Percentiles rank a stretch among this genome's conserved stretches.
phyloP scores from a whole-genome alignment of 2,888 invertebrate genomes.

The Campaea margaritaria region DNA sequence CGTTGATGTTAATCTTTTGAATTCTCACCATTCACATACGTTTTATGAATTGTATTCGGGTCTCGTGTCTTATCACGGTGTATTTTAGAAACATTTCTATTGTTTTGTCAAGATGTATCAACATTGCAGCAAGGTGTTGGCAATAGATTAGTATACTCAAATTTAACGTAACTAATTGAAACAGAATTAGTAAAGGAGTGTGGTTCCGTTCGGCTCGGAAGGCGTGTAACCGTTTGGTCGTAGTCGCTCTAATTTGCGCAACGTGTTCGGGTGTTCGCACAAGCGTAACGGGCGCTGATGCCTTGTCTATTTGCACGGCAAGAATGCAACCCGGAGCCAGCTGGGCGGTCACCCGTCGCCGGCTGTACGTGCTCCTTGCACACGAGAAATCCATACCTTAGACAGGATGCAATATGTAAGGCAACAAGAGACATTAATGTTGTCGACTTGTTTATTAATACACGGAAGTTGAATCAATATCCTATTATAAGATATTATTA shows the following conservation, averaged over 20 bases:
- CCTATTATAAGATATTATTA: too few relatives aligned
- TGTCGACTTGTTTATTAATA: slow-evolving; percentile 35
- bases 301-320: slow-evolving; percentile 40
- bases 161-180: not conserved
- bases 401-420: slow-evolving; percentile 51
- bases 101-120: slow-evolving; percentile 16
- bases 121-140: not conserved
- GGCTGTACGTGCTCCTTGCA: slow-evolving; percentile 11
- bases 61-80: slow-evolving; percentile 28
- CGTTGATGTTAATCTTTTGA: slow-evolving; percentile 38
- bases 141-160: not conserved
- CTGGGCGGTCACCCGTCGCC: slow-evolving; percentile 1
- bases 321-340: slow-evolving; percentile 41
- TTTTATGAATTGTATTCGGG: slow-evolving; percentile 40
- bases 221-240: not conserved
- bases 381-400: slow-evolving; percentile 18
- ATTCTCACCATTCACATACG: slow-evolving; percentile 41
- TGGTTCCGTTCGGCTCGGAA: slow-evolving; percentile 15
- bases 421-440: slow-evolving; percentile 48
- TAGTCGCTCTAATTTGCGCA: slow-evolving; percentile 17
- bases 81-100: slow-evolving; percentile 15
- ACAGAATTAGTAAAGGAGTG: not conserved
- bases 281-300: slow-evolving; percentile 43
- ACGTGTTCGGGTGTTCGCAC: slow-evolving; percentile 31
- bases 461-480: slow-evolving; percentile 7